A percentile compares a stretch with the other conserved stretches of the same genome.
Evolutionary conservation across 2,113 vertebrate species (phyloP).

Genomic region (Epinephelus cyanopodus): DNA sequence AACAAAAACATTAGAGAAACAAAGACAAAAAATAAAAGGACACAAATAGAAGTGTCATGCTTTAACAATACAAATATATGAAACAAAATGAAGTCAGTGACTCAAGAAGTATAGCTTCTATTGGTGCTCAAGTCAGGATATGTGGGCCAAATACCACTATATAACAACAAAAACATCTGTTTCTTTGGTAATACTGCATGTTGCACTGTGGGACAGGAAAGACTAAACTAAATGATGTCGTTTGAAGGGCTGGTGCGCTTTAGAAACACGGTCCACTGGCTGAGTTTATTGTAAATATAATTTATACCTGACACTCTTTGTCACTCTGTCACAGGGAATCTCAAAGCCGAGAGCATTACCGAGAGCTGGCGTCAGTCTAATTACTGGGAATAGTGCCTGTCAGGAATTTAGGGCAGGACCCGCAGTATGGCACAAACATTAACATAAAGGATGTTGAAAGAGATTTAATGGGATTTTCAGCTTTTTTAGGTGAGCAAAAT

Average conservation of each 20-base stretch:
- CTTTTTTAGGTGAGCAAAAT: slow-evolving; percentile 42
- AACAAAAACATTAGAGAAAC: not conserved
- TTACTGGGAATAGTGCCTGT: slow-evolving; percentile 86
- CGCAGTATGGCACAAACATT: slow-evolving; percentile 53
- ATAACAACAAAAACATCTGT: slow-evolving; percentile 25
- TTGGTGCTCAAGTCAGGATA: slow-evolving; percentile 11
- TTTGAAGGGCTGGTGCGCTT: slow-evolving; percentile 55
- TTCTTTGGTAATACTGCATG: slow-evolving; percentile 33
- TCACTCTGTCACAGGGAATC: slow-evolving; percentile 63
- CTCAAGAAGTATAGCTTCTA: slow-evolving; percentile 2
- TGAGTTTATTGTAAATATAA: slow-evolving; percentile 64
- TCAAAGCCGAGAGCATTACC: slow-evolving; percentile 63
- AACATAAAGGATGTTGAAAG: slow-evolving; percentile 58
- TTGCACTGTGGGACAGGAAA: slow-evolving; percentile 12
- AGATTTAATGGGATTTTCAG: slow-evolving; percentile 59
- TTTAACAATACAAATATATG: not conserved
- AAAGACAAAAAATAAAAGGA: not conserved
- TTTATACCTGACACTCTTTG: slow-evolving; percentile 56
- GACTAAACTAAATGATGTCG: slow-evolving; percentile 51
- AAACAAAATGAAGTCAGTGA: slow-evolving; percentile 34
- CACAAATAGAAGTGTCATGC: slow-evolving; percentile 7
- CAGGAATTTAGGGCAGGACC: slow-evolving; percentile 80
- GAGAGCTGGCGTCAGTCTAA: slow-evolving; percentile 83
- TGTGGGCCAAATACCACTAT: slow-evolving; percentile 25
- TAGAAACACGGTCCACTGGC: slow-evolving; percentile 23